Evolutionary conservation across 2,797 vertebrate genomes (phyloP), one percentile per base, ranked within the genome.

Genomic region (Muraenolepis orangiensis): DNA sequence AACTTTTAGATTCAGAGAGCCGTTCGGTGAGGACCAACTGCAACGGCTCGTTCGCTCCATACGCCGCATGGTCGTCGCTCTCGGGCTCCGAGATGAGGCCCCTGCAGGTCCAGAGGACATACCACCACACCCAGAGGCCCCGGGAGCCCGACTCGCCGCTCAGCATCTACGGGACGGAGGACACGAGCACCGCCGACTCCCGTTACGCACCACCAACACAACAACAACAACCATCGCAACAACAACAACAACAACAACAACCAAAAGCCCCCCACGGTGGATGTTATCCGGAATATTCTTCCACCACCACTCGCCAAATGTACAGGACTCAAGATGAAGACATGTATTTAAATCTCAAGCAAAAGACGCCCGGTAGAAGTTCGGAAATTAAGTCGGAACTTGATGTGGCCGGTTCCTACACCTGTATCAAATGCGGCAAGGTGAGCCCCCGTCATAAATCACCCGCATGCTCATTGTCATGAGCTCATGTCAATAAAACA

Each of bases 351-450:
- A 94, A 94, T 36, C 91, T 72, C 5, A 84, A 88, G 68, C 86
- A 93, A 72, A 93, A 93, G 67, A 80, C 81, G 1, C 93, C 93
- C 74, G 78, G 87, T 1, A 28, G n/a, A 20, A 1, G 20, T 40
- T 75, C 86, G 0, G 91, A 94, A 72, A 94, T 98, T 88, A 98
- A 98, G 87, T 81, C 94, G 73, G 96, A 97, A 76, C 93, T 94
- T 0, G 94, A 96, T 40, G 87, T 95, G 12, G 87, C 95, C 73
- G 94, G 95, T 76, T 95, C 96, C 32, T 99, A 93, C 83, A 99
- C 96, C 84, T 99, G 98, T 87, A 93, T 98, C 74, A 99, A 98
- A 86, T 99, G 98, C 87, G 96, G 95, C 89, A 99, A 99, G 96
- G 98, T 99, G 90, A 66, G 90, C 38, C 38, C 4, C 66, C 20